These are phyloP conservation scores for Apodemus agrarius DNA, from an alignment of 2,797 vertebrate species.

Conservation along the genomic window DNA sequence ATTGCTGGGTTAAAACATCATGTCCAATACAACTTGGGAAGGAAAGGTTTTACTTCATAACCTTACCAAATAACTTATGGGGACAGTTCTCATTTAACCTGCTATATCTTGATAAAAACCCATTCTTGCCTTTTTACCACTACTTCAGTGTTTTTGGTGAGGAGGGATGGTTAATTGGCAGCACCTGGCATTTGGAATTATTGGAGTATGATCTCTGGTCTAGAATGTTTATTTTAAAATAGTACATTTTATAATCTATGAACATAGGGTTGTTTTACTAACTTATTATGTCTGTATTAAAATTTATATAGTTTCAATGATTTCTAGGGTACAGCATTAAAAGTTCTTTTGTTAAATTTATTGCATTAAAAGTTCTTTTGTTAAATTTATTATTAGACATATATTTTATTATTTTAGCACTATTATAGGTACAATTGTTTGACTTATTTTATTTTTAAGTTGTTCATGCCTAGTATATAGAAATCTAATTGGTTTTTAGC, in stretches of 20 bases:
- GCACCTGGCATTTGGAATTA: background rate
- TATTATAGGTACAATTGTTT: background rate
- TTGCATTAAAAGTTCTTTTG: background rate
- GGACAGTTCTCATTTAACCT: background rate
- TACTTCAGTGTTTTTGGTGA: no score
- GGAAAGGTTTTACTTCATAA: no score
- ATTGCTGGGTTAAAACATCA: no score
- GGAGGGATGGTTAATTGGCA: background rate
- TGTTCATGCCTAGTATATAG: background rate
- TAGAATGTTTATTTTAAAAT: background rate
- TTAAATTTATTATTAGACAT: background rate
- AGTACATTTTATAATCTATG: background rate
- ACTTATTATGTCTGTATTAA: background rate
- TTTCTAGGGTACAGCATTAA: background rate
- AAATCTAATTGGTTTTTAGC: background rate
- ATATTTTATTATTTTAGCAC: background rate
- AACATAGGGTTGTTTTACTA: background rate
- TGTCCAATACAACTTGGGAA: no score
- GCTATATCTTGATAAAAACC: background rate
- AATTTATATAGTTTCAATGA: background rate
- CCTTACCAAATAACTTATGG: no score
- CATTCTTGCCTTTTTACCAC: background rate
- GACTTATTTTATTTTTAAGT: background rate
- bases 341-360: background rate
- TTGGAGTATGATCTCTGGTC: background rate